These are phyloP conservation scores for Drosophila emarginata DNA, from an alignment of 2,888 invertebrate genomes.

Conservation along the genomic window DNA sequence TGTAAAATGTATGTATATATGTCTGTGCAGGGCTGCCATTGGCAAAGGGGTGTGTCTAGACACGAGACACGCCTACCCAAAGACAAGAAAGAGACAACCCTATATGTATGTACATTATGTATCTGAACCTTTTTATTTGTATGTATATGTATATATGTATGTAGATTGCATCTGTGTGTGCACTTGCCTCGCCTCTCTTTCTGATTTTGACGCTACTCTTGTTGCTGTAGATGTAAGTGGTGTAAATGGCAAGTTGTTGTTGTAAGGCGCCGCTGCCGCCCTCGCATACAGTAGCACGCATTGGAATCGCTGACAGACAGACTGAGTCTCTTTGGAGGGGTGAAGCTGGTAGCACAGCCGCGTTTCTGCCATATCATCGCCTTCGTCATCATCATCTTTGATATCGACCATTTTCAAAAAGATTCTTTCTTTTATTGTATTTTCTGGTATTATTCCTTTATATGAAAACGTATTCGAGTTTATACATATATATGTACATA, in stretches of 20 bases:
- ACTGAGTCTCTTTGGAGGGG: constrained; percentile 7
- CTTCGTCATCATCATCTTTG: constrained; percentile 47
- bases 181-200: constrained; percentile 31
- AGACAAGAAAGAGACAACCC: constrained; percentile 60
- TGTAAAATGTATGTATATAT: constrained; percentile 8
- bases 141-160: background rate
- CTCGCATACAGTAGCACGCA: constrained; percentile 65
- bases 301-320: constrained; percentile 58
- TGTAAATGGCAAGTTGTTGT: constrained; percentile 76
- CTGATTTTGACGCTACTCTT: constrained; percentile 38
- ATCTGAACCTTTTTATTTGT: background rate
- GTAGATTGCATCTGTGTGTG: constrained; percentile 20
- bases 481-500: too few species aligned
- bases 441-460: constrained; percentile 58
- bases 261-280: constrained; percentile 49
- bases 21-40: constrained; percentile 64
- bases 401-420: constrained; percentile 66
- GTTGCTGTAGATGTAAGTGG: constrained; percentile 66
- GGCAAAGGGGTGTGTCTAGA: constrained; percentile 68
- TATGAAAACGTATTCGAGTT: constrained; percentile 35
- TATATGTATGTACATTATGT: constrained; percentile 27
- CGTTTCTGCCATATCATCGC: constrained; percentile 75
- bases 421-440: constrained; percentile 47
- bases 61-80: constrained; percentile 57
- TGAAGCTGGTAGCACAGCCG: constrained; percentile 51